Percentiles rank a stretch among this genome's conserved stretches.
Evolutionary conservation across 1,140 invertebrate genomes (phyloP).

Genomic region (Drosophila fuyamai): DNA sequence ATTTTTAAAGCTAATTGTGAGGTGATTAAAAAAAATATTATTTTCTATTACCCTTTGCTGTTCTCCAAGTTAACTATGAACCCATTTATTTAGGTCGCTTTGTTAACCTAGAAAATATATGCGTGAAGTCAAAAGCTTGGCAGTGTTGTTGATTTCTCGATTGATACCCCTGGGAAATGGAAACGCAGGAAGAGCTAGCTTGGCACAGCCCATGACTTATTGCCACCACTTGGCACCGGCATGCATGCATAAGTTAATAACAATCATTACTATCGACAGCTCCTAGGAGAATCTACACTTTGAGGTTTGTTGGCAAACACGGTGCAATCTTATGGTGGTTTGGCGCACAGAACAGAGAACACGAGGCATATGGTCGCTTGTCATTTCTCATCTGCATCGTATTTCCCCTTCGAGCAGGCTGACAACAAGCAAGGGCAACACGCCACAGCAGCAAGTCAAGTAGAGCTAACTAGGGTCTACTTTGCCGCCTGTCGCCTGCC

Average conservation of each 20-base stretch:
- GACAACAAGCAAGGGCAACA: constrained; percentile 61
- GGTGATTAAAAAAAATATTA: no score
- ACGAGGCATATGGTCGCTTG: constrained; percentile 61
- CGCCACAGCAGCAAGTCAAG: constrained; percentile 34
- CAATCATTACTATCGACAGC: constrained; percentile 74
- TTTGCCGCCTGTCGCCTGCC: constrained; percentile 45
- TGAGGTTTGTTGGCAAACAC: constrained; percentile 31
- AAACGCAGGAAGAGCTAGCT: constrained; percentile 35
- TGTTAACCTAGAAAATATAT: constrained; percentile 34
- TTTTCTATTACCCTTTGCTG: not conserved
- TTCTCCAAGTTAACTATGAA: constrained; percentile 1
- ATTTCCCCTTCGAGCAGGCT: constrained; percentile 37
- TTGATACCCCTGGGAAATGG: constrained; percentile 17
- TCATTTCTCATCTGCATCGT: constrained; percentile 39
- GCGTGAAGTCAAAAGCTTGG: constrained; percentile 32
- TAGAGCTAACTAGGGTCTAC: constrained; percentile 42
- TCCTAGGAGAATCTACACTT: constrained; percentile 14
- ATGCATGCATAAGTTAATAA: constrained; percentile 68
- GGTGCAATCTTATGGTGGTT: constrained; percentile 18
- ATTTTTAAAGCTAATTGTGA: no score
- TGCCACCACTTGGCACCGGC: constrained; percentile 27
- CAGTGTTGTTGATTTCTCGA: constrained; percentile 36
- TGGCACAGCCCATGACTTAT: constrained; percentile 52
- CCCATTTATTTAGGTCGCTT: not conserved
- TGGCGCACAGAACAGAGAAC: not conserved